Evolutionary conservation across 2,888 invertebrate genomes (phyloP).

Genomic region (Drosophila mercatorum): DNA sequence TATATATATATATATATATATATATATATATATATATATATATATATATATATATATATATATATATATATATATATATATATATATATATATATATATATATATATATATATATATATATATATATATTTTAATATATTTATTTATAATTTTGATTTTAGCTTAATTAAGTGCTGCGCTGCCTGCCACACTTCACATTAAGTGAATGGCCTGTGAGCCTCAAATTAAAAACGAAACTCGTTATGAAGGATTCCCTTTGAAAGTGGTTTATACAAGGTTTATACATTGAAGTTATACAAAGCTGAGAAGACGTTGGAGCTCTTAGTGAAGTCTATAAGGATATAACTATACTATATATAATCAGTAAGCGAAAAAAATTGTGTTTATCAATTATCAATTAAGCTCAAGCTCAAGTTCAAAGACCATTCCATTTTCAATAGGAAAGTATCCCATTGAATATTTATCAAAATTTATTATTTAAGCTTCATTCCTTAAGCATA

Average conservation of each 20-base stretch:
- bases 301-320: no score
- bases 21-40: no score
- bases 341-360: no score
- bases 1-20: no score
- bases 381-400: no score
- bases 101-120: background rate
- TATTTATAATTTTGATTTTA: constrained; percentile 22
- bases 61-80: background rate
- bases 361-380: no score
- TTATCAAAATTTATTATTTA: no score
- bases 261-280: background rate
- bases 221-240: constrained; percentile 27
- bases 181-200: constrained; percentile 35
- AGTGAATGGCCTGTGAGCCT: constrained; percentile 25
- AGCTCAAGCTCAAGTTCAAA: no score
- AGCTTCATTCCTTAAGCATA: background rate
- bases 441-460: no score
- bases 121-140: background rate
- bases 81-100: background rate
- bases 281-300: background rate
- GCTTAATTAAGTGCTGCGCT: constrained; percentile 46
- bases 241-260: constrained; percentile 5
- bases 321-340: no score
- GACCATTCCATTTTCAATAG: no score
- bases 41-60: background rate